Evolutionary conservation across 2,888 invertebrate genomes (phyloP).

Genomic region (Cepaea hortensis): DNA sequence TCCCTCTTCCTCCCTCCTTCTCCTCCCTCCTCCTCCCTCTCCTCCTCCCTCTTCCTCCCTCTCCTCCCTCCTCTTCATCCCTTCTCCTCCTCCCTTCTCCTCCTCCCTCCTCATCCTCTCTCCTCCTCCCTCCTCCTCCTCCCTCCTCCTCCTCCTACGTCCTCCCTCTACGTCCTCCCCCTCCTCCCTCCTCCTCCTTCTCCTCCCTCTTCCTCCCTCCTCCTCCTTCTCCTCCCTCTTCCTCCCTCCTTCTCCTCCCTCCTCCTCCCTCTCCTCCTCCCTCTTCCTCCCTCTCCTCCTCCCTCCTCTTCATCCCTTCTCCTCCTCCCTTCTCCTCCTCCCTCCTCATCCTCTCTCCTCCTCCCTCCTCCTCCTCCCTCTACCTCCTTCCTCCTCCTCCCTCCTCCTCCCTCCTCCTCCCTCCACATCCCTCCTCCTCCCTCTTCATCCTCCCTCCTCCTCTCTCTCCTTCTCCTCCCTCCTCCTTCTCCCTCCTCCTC

Average conservation of each 20-base stretch:
- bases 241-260: neutral
- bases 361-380: neutral
- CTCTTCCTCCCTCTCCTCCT: neutral
- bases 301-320: neutral
- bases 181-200: neutral
- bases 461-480: neutral
- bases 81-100: constrained; percentile 12
- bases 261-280: neutral
- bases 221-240: neutral
- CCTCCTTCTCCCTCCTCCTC: neutral
- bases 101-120: too few relatives aligned
- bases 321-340: neutral
- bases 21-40: neutral
- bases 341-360: neutral
- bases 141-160: too few relatives aligned
- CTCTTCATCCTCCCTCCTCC: neutral
- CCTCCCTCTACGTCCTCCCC: too few relatives aligned
- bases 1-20: neutral
- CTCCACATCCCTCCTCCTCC: too few relatives aligned
- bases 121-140: too few relatives aligned
- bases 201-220: neutral
- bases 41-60: neutral
- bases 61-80: too few relatives aligned
- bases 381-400: neutral
- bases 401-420: neutral